Evolutionary conservation across 1,140 invertebrate species (phyloP).

Genomic region (Tenebrio molitor): DNA sequence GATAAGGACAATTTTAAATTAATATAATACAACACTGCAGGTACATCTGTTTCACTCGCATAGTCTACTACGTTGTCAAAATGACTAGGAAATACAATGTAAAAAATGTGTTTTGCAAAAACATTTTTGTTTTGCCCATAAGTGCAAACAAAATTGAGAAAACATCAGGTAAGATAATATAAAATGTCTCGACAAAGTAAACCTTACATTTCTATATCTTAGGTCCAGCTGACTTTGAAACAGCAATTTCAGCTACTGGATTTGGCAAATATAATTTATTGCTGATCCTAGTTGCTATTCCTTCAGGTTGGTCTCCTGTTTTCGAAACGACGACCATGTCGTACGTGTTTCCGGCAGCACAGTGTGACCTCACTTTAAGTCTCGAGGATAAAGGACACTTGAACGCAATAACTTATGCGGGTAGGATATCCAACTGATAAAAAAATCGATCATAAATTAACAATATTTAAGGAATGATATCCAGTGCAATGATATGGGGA

Average conservation of each 20-base stretch:
- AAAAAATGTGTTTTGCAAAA: neutral
- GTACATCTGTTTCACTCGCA: too few relatives aligned
- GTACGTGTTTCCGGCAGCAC: constrained; percentile 78
- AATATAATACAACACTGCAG: too few relatives aligned
- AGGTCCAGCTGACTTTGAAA: constrained; percentile 66
- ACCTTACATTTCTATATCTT: neutral
- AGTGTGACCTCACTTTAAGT: constrained; percentile 77
- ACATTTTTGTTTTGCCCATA: neutral
- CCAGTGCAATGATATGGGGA: constrained; percentile 86
- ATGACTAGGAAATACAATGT: neutral
- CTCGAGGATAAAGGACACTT: constrained; percentile 78
- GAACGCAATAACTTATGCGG: constrained; percentile 76
- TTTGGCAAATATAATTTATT: constrained; percentile 77
- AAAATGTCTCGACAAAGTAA: too few relatives aligned
- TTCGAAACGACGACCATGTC: constrained; percentile 77
- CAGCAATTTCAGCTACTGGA: constrained; percentile 65
- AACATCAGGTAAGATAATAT: neutral
- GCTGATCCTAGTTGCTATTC: constrained; percentile 73
- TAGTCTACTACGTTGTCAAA: too few relatives aligned
- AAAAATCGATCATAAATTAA: neutral
- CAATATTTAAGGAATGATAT: constrained; percentile 78
- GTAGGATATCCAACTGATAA: too few relatives aligned
- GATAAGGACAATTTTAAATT: neutral
- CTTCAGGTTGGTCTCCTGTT: constrained; percentile 74
- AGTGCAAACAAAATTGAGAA: neutral